A percentile compares a stretch with the other conserved stretches of the same genome.
Evolutionary conservation across 35 echinoderm and acorn worm genomes (phyloP).

Genomic region (Acanthaster planci): DNA sequence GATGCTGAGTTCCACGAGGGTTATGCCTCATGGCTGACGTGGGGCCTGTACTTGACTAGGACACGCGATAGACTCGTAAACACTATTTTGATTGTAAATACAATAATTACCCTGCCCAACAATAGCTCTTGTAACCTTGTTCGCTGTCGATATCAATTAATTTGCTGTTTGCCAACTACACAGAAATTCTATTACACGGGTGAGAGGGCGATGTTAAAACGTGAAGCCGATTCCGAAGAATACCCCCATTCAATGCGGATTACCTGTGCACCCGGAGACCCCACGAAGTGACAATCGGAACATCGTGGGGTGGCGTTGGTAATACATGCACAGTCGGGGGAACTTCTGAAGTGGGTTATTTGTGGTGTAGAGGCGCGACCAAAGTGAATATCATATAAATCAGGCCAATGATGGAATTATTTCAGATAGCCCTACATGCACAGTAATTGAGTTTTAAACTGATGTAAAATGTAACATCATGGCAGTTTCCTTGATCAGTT

Average conservation of each 20-base stretch:
- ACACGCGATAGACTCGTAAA: too few species aligned
- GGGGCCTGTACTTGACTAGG: too few species aligned
- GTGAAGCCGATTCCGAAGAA: not conserved
- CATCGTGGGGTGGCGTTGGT: not conserved
- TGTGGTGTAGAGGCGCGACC: too few species aligned
- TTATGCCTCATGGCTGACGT: too few species aligned
- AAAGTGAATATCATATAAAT: not conserved
- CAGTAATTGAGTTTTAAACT: not conserved
- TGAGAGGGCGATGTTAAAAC: not conserved
- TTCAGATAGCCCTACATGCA: not conserved
- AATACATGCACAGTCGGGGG: not conserved
- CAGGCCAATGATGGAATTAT: not conserved
- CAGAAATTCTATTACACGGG: not conserved
- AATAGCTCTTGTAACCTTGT: too few species aligned
- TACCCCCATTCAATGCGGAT: not conserved
- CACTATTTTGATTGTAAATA: too few species aligned
- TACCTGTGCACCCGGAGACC: not conserved
- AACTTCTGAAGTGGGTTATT: not conserved
- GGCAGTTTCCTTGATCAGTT: too few species aligned
- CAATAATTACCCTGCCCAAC: too few species aligned
- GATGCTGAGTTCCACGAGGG: too few species aligned
- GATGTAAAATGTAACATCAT: too few species aligned
- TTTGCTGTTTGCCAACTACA: not conserved
- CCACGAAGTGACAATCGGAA: slow-evolving; percentile 1
- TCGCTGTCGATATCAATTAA: not conserved